Evolutionary conservation across 2,888 invertebrate species (phyloP).

Genomic region (Bugulina stolonifera): DNA sequence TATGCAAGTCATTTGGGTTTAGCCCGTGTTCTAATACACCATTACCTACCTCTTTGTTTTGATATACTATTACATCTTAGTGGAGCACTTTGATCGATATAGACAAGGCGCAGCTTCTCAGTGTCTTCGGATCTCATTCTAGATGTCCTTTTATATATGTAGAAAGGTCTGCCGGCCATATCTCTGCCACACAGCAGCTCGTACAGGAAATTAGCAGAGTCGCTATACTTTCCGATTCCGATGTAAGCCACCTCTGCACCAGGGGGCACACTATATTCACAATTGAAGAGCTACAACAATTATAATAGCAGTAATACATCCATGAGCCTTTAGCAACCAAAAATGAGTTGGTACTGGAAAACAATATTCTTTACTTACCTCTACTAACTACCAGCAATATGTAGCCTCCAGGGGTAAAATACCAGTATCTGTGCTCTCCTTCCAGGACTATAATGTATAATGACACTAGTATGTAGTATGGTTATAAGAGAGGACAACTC

Average conservation of each 20-base stretch:
- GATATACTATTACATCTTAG: background rate
- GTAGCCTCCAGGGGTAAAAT: too few relatives aligned
- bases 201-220: background rate
- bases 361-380: too few relatives aligned
- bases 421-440: too few relatives aligned
- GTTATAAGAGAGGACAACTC: too few relatives aligned
- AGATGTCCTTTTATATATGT: background rate
- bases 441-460: too few relatives aligned
- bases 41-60: background rate
- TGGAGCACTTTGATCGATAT: background rate
- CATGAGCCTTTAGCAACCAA: too few relatives aligned
- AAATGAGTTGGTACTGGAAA: too few relatives aligned
- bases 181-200: background rate
- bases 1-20: too few relatives aligned
- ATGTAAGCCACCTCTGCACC: background rate
- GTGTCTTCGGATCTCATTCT: background rate
- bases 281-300: background rate
- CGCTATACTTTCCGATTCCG: background rate
- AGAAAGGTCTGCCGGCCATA: background rate
- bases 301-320: too few relatives aligned
- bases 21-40: too few relatives aligned
- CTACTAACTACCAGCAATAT: too few relatives aligned
- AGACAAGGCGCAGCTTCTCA: background rate
- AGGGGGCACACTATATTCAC: background rate
- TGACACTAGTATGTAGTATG: too few relatives aligned